These are phyloP conservation scores for Chaetodon trifasciatus DNA, from an alignment of 2,797 vertebrate species.

Conservation along the genomic window DNA sequence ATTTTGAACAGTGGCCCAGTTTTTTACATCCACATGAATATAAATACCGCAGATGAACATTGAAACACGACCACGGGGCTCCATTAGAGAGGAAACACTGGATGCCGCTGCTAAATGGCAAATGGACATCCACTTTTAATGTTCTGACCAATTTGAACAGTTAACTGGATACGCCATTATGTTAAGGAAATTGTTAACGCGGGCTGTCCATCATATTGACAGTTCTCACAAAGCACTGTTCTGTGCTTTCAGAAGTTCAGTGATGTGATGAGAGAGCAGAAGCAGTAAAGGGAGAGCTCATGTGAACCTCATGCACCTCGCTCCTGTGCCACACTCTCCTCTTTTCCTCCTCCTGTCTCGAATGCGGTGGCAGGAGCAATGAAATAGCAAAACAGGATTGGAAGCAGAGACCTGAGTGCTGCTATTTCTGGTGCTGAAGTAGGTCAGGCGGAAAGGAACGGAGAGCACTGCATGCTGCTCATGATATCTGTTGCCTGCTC, in stretches of 20 bases:
- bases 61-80: conserved; percentile 36
- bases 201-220: conserved; percentile 19
- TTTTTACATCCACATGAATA: conserved; percentile 59
- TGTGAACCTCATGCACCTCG: conserved; percentile 53
- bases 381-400: conserved; percentile 91
- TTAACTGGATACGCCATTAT: conserved; percentile 24
- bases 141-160: conserved; percentile 29
- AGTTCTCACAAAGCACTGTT: conserved; percentile 26
- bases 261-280: conserved; percentile 56
- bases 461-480: conserved; percentile 80
- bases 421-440: conserved; percentile 95
- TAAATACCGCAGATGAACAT: conserved; percentile 53
- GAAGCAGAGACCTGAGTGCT: conserved; percentile 90
- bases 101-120: conserved; percentile 29
- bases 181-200: conserved; percentile 17
- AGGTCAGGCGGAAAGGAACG: conserved; percentile 88
- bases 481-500: conserved; percentile 76
- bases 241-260: conserved; percentile 46
- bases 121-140: conserved; percentile 28
- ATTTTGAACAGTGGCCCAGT: conserved; percentile 80
- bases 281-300: conserved; percentile 45
- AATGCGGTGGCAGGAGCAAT: conserved; percentile 85
- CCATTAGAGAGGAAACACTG: conserved; percentile 33
- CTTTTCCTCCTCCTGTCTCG: conserved; percentile 61
- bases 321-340: conserved; percentile 52